Conservation (phyloP, 2,888 invertebrate species). For the Nezara viridula region DNA sequence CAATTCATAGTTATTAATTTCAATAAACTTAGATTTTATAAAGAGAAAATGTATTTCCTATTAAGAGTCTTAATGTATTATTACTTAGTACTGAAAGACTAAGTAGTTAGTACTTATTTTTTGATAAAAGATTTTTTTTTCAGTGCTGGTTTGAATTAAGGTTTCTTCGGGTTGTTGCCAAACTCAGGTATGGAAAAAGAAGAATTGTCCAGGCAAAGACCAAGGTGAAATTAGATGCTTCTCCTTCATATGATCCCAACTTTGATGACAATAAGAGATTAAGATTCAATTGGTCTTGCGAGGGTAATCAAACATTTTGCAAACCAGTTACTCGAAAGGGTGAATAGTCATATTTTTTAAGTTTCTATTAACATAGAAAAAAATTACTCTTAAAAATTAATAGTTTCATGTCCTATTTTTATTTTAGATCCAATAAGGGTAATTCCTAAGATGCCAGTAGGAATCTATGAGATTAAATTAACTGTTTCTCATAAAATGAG, state of each 20-base stretch:
- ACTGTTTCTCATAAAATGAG: neutral
- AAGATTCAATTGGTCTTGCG: slow-evolving; percentile 32
- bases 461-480: neutral
- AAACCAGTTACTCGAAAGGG: neutral
- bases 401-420: neutral
- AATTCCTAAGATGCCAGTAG: neutral
- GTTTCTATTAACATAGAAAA: neutral
- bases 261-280: neutral
- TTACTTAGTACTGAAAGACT: too few relatives aligned
- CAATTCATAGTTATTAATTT: too few relatives aligned
- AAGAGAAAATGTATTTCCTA: too few relatives aligned
- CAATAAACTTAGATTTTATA: too few relatives aligned
- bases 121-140: too few relatives aligned
- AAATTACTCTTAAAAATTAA: neutral
- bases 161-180: neutral
- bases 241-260: slow-evolving; percentile 45
- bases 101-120: too few relatives aligned
- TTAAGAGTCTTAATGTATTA: too few relatives aligned
- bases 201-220: neutral
- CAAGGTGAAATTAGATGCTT: neutral
- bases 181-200: neutral
- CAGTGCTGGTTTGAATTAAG: slow-evolving; percentile 47
- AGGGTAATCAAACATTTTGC: neutral
- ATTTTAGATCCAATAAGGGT: neutral
- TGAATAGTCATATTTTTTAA: neutral